Conservation (phyloP, 2,113 vertebrate species). For the Halichoeres trimaculatus region DNA sequence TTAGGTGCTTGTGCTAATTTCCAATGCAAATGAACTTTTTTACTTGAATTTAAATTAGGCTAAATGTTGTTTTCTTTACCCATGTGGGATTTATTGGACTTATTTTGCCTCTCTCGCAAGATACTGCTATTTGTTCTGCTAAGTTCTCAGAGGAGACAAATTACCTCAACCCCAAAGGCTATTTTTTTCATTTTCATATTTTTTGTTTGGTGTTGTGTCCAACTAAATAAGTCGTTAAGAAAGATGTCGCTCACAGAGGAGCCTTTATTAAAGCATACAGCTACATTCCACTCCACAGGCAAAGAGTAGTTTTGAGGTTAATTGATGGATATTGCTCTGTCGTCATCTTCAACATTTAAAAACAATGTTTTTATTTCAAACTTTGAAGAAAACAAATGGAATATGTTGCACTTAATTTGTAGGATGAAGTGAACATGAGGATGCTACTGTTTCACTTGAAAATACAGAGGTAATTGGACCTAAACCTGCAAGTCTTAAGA, state of each 20-base stretch:
- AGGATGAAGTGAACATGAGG: too few species aligned
- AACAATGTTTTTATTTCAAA: too few species aligned
- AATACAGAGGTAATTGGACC: too few species aligned
- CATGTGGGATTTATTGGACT: conserved; percentile 44
- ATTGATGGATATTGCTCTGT: not conserved
- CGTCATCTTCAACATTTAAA: not conserved
- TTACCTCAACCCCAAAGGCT: conserved; percentile 26
- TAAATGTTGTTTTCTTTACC: conserved; percentile 45
- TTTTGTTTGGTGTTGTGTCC: conserved; percentile 14
- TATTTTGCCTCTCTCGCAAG: conserved; percentile 30
- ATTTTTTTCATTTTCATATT: conserved; percentile 5
- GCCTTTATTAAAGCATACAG: not conserved
- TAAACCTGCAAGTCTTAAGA: not conserved
- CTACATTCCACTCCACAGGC: not conserved
- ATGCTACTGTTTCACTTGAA: too few species aligned
- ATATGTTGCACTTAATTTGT: not conserved
- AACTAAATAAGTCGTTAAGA: conserved; percentile 13
- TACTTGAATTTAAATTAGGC: conserved; percentile 53
- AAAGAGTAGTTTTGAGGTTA: not conserved
- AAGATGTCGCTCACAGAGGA: too few species aligned
- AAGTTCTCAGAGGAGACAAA: conserved; percentile 47
- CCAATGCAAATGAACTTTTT: conserved; percentile 53
- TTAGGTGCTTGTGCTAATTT: conserved; percentile 36
- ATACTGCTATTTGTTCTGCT: conserved; percentile 39
- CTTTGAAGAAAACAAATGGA: not conserved